Conservation (phyloP, 2,113 vertebrate genomes). For the Uropsilus gracilis region DNA sequence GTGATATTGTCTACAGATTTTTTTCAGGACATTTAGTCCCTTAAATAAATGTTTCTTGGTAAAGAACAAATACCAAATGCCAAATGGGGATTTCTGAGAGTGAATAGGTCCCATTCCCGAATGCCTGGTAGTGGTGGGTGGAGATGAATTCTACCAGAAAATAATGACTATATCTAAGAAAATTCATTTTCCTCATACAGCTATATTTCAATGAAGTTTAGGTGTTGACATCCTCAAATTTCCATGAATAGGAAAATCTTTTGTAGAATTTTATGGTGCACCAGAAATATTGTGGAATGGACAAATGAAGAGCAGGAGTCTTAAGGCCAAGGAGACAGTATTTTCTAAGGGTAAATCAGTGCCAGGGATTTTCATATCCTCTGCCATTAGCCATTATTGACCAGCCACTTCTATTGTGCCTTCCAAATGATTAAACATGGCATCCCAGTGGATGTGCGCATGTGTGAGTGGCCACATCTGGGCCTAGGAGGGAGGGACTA, state of each 20-base stretch:
- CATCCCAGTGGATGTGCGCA: no score
- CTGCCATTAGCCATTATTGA: no score
- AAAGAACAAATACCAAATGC: background rate
- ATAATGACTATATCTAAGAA: background rate
- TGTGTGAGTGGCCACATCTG: no score
- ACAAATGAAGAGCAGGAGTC: background rate
- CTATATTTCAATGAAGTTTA: background rate
- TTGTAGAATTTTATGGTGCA: background rate
- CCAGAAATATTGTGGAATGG: no score
- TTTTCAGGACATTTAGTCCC: background rate
- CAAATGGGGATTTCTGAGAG: background rate
- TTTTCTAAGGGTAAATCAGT: no score
- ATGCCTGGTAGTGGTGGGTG: accelerated
- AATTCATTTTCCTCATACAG: background rate
- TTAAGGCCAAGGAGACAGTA: accelerated
- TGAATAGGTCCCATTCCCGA: background rate
- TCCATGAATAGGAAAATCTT: background rate
- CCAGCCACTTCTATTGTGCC: no score
- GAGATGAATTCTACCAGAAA: background rate
- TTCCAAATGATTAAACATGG: no score
- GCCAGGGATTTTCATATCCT: no score
- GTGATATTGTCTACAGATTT: background rate
- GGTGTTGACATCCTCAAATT: conserved; percentile 12
- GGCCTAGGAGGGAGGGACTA: no score
- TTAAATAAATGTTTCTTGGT: background rate